phyloP scores from a whole-genome alignment of 2,797 vertebrate species.

The Argya squamiceps region DNA sequence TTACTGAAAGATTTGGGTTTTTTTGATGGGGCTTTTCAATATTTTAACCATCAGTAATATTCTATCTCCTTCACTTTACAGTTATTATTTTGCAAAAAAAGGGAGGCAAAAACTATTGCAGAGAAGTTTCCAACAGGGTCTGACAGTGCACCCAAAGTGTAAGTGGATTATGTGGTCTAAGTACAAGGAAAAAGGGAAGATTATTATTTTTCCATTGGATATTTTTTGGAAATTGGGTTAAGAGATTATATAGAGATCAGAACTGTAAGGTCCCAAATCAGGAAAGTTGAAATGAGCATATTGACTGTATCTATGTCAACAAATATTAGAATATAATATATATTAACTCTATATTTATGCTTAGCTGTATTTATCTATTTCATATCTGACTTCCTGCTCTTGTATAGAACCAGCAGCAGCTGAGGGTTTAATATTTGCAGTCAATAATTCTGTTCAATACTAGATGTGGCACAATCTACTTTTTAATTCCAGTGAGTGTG shows the following conservation, averaged over 20 bases:
- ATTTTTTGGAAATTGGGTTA: background rate
- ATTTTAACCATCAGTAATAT: background rate
- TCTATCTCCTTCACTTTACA: background rate
- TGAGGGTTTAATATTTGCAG: background rate
- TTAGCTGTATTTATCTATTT: background rate
- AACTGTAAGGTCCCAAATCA: background rate
- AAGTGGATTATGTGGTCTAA: background rate
- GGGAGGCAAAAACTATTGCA: background rate
- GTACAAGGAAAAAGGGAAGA: background rate
- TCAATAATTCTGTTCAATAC: background rate
- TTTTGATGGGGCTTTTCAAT: background rate
- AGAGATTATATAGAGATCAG: background rate
- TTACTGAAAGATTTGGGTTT: fast-evolving
- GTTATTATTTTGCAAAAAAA: background rate
- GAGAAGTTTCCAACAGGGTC: background rate
- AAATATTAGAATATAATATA: background rate
- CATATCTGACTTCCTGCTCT: background rate
- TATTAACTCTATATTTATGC: background rate
- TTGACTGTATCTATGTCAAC: background rate
- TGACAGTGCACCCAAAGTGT: background rate
- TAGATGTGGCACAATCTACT: background rate
- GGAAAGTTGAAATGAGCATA: background rate
- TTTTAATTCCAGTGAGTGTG: background rate
- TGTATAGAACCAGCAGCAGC: background rate
- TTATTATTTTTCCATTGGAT: background rate